Evolutionary conservation across 2,797 vertebrate genomes (phyloP).

Genomic region (Bryconaethiops microstoma): DNA sequence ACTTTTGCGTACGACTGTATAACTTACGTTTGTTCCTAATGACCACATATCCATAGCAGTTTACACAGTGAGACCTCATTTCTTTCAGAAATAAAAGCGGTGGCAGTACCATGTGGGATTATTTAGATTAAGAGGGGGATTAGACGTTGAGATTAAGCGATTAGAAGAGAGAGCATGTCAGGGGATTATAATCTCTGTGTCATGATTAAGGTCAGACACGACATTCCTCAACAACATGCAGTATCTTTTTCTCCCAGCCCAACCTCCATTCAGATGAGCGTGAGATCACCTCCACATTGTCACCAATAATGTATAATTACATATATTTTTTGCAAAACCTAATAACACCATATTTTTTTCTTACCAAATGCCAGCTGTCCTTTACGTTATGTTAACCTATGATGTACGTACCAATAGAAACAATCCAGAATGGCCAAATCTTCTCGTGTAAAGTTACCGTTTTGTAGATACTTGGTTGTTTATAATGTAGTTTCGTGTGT

Average conservation of each 20-base stretch:
- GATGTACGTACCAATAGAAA: background rate
- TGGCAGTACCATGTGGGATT: slow-evolving; percentile 65
- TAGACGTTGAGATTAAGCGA: slow-evolving; percentile 76
- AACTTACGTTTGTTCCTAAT: slow-evolving; percentile 19
- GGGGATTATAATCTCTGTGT: slow-evolving; percentile 74
- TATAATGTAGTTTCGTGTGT: slow-evolving; percentile 38
- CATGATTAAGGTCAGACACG: slow-evolving; percentile 54
- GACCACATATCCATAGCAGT: slow-evolving; percentile 10
- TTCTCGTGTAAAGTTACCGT: too few species aligned
- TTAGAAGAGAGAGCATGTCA: slow-evolving; percentile 76
- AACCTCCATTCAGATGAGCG: background rate
- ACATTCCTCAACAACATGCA: slow-evolving; percentile 41
- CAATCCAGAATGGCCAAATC: background rate
- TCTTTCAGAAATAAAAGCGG: slow-evolving; percentile 52
- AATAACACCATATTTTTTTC: background rate
- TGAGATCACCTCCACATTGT: background rate
- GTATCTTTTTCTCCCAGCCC: background rate
- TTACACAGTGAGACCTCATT: slow-evolving; percentile 24
- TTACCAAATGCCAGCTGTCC: background rate
- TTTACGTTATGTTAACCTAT: background rate
- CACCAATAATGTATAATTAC: background rate
- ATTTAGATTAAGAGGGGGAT: slow-evolving; percentile 76
- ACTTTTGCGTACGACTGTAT: background rate
- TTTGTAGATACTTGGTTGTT: too few species aligned
- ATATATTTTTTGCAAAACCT: background rate